Percentiles rank a stretch among this genome's conserved stretches.
Evolutionary conservation across 1,140 invertebrate genomes (phyloP).

Genomic region (Drosophila arizonae): DNA sequence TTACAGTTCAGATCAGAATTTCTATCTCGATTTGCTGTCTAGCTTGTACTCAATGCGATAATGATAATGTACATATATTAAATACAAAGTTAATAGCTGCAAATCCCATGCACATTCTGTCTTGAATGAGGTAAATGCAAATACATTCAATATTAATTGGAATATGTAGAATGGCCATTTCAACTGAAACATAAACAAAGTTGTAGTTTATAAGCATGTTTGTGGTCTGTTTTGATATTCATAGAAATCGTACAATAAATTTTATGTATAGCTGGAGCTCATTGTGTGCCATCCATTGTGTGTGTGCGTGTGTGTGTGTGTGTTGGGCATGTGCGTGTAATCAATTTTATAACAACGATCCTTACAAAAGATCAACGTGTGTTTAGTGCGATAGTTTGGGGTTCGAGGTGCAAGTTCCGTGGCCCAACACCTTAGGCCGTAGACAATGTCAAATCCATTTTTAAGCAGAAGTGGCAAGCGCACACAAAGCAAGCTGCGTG

Average conservation of each 20-base stretch:
- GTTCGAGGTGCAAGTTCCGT: background rate
- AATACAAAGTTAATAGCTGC: no score
- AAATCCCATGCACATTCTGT: no score
- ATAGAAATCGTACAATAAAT: conserved; percentile 68
- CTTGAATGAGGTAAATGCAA: no score
- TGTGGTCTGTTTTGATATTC: conserved; percentile 54
- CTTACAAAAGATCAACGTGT: conserved; percentile 73
- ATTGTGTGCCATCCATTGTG: conserved; percentile 21
- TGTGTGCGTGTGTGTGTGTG: conserved; percentile 9
- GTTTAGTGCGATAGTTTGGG: conserved; percentile 55
- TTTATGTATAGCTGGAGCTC: conserved; percentile 38
- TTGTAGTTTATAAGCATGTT: conserved; percentile 7
- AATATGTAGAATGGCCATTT: background rate
- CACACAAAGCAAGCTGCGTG: conserved; percentile 35
- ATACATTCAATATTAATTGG: background rate
- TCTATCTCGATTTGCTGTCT: no score
- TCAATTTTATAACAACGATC: conserved; percentile 72
- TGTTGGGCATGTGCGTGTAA: conserved; percentile 46
- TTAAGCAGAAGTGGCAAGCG: conserved; percentile 61
- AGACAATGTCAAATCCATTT: conserved; percentile 77
- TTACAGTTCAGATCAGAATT: no score
- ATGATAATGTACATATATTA: no score
- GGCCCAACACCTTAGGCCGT: conserved; percentile 62
- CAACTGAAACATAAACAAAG: conserved; percentile 12
- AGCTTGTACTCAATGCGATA: no score